Conservation (phyloP, 1,140 invertebrate species). For the Sitobion miscanthi region DNA sequence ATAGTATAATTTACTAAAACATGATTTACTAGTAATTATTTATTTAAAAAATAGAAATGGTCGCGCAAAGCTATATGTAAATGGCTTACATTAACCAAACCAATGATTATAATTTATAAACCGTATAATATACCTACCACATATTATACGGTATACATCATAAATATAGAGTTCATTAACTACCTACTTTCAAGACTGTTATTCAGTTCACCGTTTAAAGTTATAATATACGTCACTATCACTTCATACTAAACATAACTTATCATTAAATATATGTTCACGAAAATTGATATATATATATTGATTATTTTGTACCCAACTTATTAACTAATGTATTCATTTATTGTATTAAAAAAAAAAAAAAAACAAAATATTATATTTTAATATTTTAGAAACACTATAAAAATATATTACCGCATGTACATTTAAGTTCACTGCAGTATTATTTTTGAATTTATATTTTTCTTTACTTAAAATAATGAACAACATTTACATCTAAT, state of each 20-base stretch:
- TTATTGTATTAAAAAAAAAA: too few species aligned
- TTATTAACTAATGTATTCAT: neutral
- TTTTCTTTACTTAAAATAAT: neutral
- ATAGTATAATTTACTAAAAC: slow-evolving; percentile 1
- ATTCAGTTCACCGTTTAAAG: neutral
- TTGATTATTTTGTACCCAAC: neutral
- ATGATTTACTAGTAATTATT: too few species aligned
- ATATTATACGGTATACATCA: neutral
- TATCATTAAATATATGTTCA: neutral
- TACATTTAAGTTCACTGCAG: neutral
- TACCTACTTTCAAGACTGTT: neutral
- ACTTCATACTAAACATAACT: neutral
- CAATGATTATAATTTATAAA: neutral
- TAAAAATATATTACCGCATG: too few species aligned
- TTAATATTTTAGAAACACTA: neutral
- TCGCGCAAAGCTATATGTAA: neutral
- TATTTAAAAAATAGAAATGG: neutral
- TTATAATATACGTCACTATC: neutral
- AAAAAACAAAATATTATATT: neutral
- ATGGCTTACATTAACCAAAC: slow-evolving; percentile 8
- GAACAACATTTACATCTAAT: neutral
- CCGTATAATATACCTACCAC: neutral
- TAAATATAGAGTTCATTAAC: neutral
- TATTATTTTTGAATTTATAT: neutral
- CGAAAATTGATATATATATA: neutral